Evolutionary conservation across 2,113 vertebrate genomes (phyloP), one percentile per base, ranked within the genome.

Genomic region (Haliaeetus leucogaster): DNA sequence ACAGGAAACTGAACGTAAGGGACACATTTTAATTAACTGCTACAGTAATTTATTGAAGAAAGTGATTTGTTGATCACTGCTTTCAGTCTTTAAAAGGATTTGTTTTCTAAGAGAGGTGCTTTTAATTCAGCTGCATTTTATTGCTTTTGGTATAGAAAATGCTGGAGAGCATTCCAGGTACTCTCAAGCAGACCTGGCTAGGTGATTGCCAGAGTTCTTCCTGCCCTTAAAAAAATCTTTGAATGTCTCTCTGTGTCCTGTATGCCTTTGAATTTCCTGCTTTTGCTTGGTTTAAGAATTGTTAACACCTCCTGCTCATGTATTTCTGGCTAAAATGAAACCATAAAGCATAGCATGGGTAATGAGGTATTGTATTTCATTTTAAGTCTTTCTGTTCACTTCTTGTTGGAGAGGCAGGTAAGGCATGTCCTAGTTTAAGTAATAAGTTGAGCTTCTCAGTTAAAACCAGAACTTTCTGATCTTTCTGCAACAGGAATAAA

Each of bases 11-110:
- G 72, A 95, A 94, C 55, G 78, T 83, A 91, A 95, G 72, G 67
- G 45, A 73, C 38, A 58, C 5, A 8, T 52, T 90, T 90, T 92
- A 86, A 92, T 93, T 97, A 95, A 89, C 76, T 86, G 55, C 82
- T 83, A 23, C 62, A 78, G 82, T 83, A 73, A 80, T 78, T 92
- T 97, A 73, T 90, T 95, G 91, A 91, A 36, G 42, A 48, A 61
- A 83, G 59, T 53, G 50, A 58, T 92, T 89, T 91, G 55, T 62
- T 81, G 58, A 65, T 92, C 34, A 21, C 43, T 80, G 11, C 40
- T 83, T 84, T 32, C 17, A 82, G n/a, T 82, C 55, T 88, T 92
- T 83, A 93, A 93, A 73, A 72, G 27, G 82, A 80, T 70, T 92
- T 93, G 12, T 48, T 90, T 88, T 90, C 43, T 48, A 45, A 63